These are phyloP conservation scores for Bradynema listronoti DNA, from an alignment of 1,140 invertebrate species.

Conservation along the genomic window DNA sequence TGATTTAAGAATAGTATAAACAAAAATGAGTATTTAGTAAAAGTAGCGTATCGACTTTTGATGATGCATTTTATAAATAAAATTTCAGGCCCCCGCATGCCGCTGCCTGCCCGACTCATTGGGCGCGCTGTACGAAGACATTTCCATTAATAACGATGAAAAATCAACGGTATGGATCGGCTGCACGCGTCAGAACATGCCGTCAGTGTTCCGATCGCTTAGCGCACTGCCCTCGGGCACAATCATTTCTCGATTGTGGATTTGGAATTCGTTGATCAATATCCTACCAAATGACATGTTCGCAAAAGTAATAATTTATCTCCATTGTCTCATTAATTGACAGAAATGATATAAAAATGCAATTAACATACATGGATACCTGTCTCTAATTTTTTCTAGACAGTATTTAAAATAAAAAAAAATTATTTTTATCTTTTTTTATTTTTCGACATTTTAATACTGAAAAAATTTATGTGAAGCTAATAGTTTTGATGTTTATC, in stretches of 20 bases:
- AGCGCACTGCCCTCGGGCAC: constrained; percentile 39
- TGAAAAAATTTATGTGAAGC: background rate
- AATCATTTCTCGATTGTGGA: constrained; percentile 21
- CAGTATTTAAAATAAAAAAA: too few species aligned
- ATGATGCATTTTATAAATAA: too few species aligned
- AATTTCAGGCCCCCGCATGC: constrained; percentile 14
- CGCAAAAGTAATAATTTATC: constrained; percentile 7
- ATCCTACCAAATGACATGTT: constrained; percentile 36
- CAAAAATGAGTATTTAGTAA: too few species aligned
- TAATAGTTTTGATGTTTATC: too few species aligned
- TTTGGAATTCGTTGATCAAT: constrained; percentile 37
- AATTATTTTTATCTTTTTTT: too few species aligned
- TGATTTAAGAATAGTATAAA: too few species aligned
- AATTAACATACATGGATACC: too few species aligned
- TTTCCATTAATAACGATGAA: background rate
- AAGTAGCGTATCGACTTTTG: too few species aligned
- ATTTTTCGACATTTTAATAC: background rate
- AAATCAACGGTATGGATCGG: constrained; percentile 27
- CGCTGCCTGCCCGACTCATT: constrained; percentile 9
- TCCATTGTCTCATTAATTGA: too few species aligned
- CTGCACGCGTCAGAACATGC: constrained; percentile 37
- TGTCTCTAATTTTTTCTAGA: too few species aligned
- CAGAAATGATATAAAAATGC: too few species aligned
- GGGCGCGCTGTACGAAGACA: constrained; percentile 1
- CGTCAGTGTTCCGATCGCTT: constrained; percentile 31